Percentiles rank a stretch among this genome's conserved stretches.
Evolutionary conservation across 2,113 vertebrate genomes (phyloP).

Genomic region (Uropsilus gracilis): DNA sequence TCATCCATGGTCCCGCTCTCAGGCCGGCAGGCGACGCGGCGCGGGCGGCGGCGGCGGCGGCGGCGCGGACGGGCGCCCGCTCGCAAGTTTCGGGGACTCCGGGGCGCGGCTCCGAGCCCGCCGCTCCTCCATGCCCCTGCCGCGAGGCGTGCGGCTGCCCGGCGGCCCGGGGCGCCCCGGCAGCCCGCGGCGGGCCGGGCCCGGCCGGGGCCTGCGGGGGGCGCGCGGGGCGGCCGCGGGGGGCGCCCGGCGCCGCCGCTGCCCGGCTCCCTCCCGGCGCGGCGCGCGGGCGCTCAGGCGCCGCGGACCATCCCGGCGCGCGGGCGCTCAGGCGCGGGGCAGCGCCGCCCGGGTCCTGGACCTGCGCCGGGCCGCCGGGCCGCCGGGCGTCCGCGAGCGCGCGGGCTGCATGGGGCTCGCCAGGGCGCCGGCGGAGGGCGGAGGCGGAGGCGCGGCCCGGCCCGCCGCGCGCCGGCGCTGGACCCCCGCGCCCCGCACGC

Average conservation of each 20-base stretch:
- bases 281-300: constrained; percentile 48
- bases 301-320: not conserved
- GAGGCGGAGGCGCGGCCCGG: constrained; percentile 59
- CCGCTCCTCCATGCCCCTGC: constrained; percentile 77
- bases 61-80: constrained; percentile 57
- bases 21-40: constrained; percentile 57
- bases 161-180: constrained; percentile 54
- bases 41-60: constrained; percentile 32
- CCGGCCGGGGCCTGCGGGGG: constrained; percentile 36
- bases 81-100: constrained; percentile 74
- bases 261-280: not conserved
- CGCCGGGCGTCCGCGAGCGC: constrained; percentile 14
- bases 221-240: not conserved
- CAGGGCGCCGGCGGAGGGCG: constrained; percentile 57
- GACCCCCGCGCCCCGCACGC: constrained; percentile 7
- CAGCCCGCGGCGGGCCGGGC: not conserved
- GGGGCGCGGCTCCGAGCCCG: constrained; percentile 76
- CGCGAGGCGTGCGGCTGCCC: constrained; percentile 58
- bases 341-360: not conserved
- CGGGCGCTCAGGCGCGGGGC: not conserved
- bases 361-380: constrained; percentile 49
- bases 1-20: constrained; percentile 92
- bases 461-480: not conserved
- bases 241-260: constrained; percentile 19
- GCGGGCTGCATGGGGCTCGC: constrained; percentile 52